phyloP scores from a whole-genome alignment of 2,113 vertebrate species.

The Plotosus lineatus region DNA sequence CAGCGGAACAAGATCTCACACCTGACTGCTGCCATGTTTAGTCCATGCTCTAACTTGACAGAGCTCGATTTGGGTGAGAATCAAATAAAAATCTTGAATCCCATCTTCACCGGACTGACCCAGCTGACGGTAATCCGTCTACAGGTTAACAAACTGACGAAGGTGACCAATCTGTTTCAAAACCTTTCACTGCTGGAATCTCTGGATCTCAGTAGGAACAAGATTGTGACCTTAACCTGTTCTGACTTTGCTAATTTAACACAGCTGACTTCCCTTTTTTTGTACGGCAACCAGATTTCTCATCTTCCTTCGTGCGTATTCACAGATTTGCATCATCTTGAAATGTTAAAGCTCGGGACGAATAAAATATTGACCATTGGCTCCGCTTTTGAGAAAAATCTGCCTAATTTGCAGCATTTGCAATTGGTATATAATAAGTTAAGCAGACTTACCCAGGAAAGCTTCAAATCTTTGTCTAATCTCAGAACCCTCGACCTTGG shows the following conservation, averaged over 20 bases:
- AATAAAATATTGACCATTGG: conserved; percentile 58
- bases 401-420: conserved; percentile 61
- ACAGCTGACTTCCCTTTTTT: conserved; percentile 55
- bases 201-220: conserved; percentile 68
- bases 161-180: conserved; percentile 50
- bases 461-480: conserved; percentile 52
- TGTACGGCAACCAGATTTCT: conserved; percentile 63
- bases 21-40: conserved; percentile 55
- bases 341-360: conserved; percentile 59
- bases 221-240: conserved; percentile 56
- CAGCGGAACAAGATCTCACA: conserved; percentile 60
- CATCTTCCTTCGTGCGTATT: conserved; percentile 60
- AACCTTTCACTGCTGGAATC: conserved; percentile 52
- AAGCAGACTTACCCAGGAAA: background rate
- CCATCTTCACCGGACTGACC: conserved; percentile 50
- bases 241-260: conserved; percentile 62
- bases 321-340: conserved; percentile 56
- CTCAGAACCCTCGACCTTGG: conserved; percentile 60
- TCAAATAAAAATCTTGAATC: conserved; percentile 52
- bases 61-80: conserved; percentile 61
- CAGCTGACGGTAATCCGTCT: conserved; percentile 56
- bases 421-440: conserved; percentile 63
- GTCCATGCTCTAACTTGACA: conserved; percentile 55
- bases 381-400: conserved; percentile 52
- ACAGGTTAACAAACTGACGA: conserved; percentile 53